Evolutionary conservation across 2,888 invertebrate species (phyloP).

Genomic region (Acrobasis suavella): DNA sequence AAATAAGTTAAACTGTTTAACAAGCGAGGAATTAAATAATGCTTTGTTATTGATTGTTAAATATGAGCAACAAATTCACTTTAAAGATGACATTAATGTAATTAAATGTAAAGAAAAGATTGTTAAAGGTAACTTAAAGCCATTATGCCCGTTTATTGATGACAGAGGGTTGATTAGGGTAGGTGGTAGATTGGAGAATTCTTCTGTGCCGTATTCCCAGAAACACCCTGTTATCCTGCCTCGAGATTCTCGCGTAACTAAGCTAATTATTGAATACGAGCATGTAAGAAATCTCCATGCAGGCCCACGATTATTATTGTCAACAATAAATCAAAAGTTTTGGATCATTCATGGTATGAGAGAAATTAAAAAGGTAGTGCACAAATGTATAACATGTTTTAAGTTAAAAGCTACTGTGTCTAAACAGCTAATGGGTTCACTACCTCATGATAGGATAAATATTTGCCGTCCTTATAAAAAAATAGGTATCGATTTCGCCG

Average conservation of each 20-base stretch:
- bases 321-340: conserved; percentile 3
- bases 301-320: background rate
- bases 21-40: too few relatives aligned
- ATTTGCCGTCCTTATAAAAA: conserved; percentile 19
- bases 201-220: conserved; percentile 17
- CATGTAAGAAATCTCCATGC: conserved; percentile 5
- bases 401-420: too few relatives aligned
- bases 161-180: background rate
- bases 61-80: conserved; percentile 1
- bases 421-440: too few relatives aligned
- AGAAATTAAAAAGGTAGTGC: too few relatives aligned
- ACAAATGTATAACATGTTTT: too few relatives aligned
- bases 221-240: conserved; percentile 15
- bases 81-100: background rate
- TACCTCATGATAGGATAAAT: conserved; percentile 14
- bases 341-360: background rate
- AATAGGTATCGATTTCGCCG: conserved; percentile 16
- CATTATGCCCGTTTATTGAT: conserved; percentile 9
- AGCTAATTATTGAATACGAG: background rate
- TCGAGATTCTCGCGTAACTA: too few relatives aligned
- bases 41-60: too few relatives aligned
- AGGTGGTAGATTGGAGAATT: conserved; percentile 20
- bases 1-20: too few relatives aligned
- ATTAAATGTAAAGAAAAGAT: background rate
- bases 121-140: too few relatives aligned